These are phyloP conservation scores for Panthera uncia DNA, from an alignment of 2,113 vertebrate species.

Conservation along the genomic window DNA sequence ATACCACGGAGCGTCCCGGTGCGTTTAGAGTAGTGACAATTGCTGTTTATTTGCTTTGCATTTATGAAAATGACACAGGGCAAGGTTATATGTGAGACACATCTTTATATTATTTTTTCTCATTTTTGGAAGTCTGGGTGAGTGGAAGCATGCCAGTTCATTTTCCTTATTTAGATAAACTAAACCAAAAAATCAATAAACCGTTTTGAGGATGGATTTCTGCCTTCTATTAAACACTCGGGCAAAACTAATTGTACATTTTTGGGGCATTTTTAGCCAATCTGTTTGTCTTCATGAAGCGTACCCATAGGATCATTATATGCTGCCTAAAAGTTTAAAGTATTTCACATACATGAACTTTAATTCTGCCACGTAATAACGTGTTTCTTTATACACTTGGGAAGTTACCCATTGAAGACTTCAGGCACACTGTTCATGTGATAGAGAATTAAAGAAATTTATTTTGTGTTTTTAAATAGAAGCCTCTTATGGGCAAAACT, in stretches of 20 bases:
- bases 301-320: neutral
- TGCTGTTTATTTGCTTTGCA: slow-evolving; percentile 72
- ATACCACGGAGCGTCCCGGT: neutral
- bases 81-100: slow-evolving; percentile 62
- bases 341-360: neutral
- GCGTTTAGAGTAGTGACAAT: slow-evolving; percentile 53
- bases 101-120: slow-evolving; percentile 39
- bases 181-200: neutral
- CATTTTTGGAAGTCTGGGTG: slow-evolving; percentile 48
- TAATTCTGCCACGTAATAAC: neutral
- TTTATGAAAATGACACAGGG: slow-evolving; percentile 68
- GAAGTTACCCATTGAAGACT: neutral
- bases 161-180: slow-evolving; percentile 34
- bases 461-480: slow-evolving; percentile 9
- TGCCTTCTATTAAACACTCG: neutral
- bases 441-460: slow-evolving; percentile 16
- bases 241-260: neutral
- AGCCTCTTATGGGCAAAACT: neutral
- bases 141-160: slow-evolving; percentile 46
- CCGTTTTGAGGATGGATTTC: neutral
- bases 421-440: neutral
- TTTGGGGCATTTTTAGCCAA: neutral
- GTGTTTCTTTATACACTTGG: neutral
- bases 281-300: neutral
- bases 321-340: neutral